A percentile compares a stretch with the other conserved stretches of the same genome.
Evolutionary conservation across 1,140 invertebrate species (phyloP).

Genomic region (Achroia grisella): DNA sequence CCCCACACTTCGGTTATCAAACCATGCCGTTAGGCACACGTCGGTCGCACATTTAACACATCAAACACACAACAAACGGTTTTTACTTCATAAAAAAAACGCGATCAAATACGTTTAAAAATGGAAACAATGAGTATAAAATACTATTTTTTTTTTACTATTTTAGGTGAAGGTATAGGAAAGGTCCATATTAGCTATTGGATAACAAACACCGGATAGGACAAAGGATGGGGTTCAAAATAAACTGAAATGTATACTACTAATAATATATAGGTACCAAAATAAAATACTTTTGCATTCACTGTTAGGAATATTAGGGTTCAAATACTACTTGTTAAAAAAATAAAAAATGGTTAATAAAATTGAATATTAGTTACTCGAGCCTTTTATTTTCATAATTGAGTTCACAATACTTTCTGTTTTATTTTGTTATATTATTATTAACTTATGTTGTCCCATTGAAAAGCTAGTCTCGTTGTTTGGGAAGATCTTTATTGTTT

Average conservation of each 20-base stretch:
- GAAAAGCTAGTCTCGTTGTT: too few species aligned
- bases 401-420: too few species aligned
- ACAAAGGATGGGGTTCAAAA: constrained; percentile 44
- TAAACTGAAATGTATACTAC: constrained; percentile 70
- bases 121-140: constrained; percentile 7
- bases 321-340: constrained; percentile 31
- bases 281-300: constrained; percentile 44
- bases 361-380: constrained; percentile 14
- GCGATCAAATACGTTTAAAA: constrained; percentile 9
- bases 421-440: too few species aligned
- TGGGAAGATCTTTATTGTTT: too few species aligned
- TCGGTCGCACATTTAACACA: constrained; percentile 43
- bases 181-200: constrained; percentile 40
- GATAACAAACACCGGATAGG: constrained; percentile 48
- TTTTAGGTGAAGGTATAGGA: constrained; percentile 21
- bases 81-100: constrained; percentile 12
- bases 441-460: too few species aligned
- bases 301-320: constrained; percentile 47
- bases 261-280: constrained; percentile 54
- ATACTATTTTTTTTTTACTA: constrained; percentile 2
- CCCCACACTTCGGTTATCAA: constrained; percentile 24
- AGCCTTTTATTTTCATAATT: neutral
- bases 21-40: constrained; percentile 28
- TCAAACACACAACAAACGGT: constrained; percentile 28
- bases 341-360: constrained; percentile 31